phyloP scores from a whole-genome alignment of 2,888 invertebrate genomes.

The Leptinotarsa haldemani region DNA sequence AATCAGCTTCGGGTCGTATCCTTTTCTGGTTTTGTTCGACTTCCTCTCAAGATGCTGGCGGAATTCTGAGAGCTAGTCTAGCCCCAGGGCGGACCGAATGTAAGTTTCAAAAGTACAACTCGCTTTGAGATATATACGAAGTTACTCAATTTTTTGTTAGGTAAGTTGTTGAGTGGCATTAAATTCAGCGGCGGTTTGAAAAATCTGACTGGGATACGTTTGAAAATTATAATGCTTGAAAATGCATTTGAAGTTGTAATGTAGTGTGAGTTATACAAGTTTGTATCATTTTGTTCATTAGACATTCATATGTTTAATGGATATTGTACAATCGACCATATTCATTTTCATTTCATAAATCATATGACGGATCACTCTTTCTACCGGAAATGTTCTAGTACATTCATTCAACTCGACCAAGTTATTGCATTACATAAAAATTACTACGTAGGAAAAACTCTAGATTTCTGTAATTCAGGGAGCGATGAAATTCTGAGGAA shows the following conservation, averaged over 20 bases:
- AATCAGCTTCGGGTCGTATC: constrained; percentile 44
- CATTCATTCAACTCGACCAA: no score
- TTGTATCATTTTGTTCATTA: no score
- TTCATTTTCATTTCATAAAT: no score
- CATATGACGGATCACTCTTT: no score
- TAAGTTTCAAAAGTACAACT: constrained; percentile 21
- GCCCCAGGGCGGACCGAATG: constrained; percentile 12
- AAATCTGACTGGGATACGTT: neutral
- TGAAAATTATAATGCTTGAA: neutral
- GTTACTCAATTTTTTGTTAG: constrained; percentile 11
- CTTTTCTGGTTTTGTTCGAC: constrained; percentile 27
- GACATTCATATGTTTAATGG: no score
- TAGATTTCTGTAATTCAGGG: no score
- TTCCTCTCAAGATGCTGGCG: constrained; percentile 32
- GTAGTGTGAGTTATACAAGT: no score
- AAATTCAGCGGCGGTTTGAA: neutral
- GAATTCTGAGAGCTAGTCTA: constrained; percentile 37
- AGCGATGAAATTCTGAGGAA: no score
- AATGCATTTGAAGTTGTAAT: neutral
- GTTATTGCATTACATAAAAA: no score
- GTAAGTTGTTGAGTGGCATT: constrained; percentile 5
- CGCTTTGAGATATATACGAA: constrained; percentile 5
- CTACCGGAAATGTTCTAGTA: no score
- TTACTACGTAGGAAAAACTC: no score
- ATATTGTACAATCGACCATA: no score